Conservation (phyloP, 2,797 vertebrate genomes). For the Crenuchus spilurus region DNA sequence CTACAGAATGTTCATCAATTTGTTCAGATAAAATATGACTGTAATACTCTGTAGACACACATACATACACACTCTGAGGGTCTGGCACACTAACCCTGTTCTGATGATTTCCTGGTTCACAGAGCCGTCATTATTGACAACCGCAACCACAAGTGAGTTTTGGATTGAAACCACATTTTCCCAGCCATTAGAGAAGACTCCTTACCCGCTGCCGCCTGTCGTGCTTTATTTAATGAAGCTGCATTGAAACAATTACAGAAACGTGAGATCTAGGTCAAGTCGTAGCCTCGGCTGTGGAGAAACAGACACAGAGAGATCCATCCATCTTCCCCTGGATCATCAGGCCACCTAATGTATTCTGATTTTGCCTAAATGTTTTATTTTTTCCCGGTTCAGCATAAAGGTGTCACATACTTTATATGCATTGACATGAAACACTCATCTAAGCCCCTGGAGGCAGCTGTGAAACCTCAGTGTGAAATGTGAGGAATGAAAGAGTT, state of each 20-base stretch:
- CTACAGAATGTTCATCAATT: conserved; percentile 5
- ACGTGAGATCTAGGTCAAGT: conserved; percentile 33
- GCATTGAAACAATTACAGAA: conserved; percentile 40
- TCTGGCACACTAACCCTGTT: conserved; percentile 22
- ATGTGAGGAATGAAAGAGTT: not conserved
- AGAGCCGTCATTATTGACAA: not conserved
- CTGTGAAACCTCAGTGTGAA: not conserved
- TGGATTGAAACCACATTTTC: not conserved
- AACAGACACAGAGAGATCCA: conserved; percentile 13
- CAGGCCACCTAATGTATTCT: conserved; percentile 54
- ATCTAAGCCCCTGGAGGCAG: not conserved
- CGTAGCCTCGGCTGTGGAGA: conserved; percentile 10
- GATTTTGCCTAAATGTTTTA: conserved; percentile 33
- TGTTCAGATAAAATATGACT: not conserved
- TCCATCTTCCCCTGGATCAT: conserved; percentile 35
- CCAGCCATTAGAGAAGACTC: not conserved
- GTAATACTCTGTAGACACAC: not conserved
- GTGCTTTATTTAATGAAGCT: not conserved
- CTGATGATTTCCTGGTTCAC: not conserved
- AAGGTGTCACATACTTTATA: conserved; percentile 51
- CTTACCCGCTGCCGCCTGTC: not conserved
- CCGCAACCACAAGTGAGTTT: conserved; percentile 5
- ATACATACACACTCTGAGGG: conserved; percentile 6
- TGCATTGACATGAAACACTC: conserved; percentile 1
- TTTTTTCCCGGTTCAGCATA: not conserved